phyloP scores from a whole-genome alignment of 2,888 invertebrate species.

The Epiblema foenella region DNA sequence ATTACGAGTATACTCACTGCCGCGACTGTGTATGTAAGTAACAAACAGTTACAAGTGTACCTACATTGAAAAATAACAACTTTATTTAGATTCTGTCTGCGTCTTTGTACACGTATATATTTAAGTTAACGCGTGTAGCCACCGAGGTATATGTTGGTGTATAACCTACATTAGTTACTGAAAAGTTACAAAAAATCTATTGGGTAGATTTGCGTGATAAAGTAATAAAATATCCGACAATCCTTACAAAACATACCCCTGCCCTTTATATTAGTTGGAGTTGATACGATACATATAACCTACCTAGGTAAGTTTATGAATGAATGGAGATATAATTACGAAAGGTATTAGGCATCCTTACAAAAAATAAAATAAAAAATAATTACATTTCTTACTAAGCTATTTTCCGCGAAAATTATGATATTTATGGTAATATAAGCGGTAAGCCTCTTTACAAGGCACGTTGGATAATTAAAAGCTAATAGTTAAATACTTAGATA shows the following conservation, averaged over 20 bases:
- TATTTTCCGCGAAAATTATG: constrained; percentile 7
- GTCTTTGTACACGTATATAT: background rate
- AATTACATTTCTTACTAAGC: constrained; percentile 3
- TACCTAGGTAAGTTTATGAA: background rate
- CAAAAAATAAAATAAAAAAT: background rate
- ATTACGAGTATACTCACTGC: constrained; percentile 25
- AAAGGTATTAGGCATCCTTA: background rate
- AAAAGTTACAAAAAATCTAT: too few species aligned
- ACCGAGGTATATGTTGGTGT: too few species aligned
- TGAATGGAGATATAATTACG: constrained; percentile 4
- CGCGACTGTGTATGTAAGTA: background rate
- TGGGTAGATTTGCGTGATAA: too few species aligned
- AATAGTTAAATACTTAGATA: constrained; percentile 19
- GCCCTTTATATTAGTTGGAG: background rate
- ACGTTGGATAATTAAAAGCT: constrained; percentile 24
- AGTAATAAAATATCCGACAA: too few species aligned
- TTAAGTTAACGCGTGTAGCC: too few species aligned
- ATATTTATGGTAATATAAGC: constrained; percentile 28
- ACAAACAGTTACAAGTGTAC: background rate
- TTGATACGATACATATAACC: background rate
- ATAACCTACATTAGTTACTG: too few species aligned
- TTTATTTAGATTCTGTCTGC: background rate
- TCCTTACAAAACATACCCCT: too few species aligned
- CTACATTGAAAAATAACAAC: background rate
- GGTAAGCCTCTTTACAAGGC: background rate